Evolutionary conservation across 2,797 vertebrate species (phyloP), one percentile per base, ranked within the genome.

Genomic region (Poecilia wingei): DNA sequence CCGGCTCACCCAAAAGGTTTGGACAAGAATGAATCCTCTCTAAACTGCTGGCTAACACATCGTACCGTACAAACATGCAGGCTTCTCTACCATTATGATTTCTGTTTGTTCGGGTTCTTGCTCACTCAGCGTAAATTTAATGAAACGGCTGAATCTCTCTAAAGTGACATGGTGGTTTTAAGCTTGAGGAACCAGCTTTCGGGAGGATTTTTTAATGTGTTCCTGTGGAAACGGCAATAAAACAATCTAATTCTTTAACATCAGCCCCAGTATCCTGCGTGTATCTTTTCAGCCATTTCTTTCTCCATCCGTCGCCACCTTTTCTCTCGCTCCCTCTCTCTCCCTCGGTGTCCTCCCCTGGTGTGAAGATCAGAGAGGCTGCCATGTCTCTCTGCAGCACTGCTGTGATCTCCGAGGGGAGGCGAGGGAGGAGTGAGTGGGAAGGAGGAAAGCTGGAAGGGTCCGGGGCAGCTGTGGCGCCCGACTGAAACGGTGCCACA

Each of bases 311-410:
- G 59, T 55, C 25, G 5, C 68, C 39, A 70, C 39, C 68, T 28
- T 70, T 70, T 70, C 25, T 69, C 25, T 69, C 39, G 16, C 4
- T 18, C 46, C 16, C 46, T 66, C 71, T 3, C 72, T 55, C 59
- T 28, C 76, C 28, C 78, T 51, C 80, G 33, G 75, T 77, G 84
- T 75, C 82, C 88, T 80, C 78, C 88, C 87, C 90, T 28, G 81
- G 81, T 91, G 91, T 31, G 84, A 89, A 86, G 90, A 94, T 94
- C 91, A 92, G 87, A 93, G 90, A 85, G 82, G 89, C 89, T 87
- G 83, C 89, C 91, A 91, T 94, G 92, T 94, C 91, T 91, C 88
- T 90, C 91, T 90, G 89, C 90, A 91, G 92, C 70, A 80, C 87
- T 90, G 90, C 92, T 93, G 90, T 93, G 91, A 92, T 94, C 89